Evolutionary conservation across 2,888 invertebrate genomes (phyloP).

Genomic region (Eupithecia vulgata): DNA sequence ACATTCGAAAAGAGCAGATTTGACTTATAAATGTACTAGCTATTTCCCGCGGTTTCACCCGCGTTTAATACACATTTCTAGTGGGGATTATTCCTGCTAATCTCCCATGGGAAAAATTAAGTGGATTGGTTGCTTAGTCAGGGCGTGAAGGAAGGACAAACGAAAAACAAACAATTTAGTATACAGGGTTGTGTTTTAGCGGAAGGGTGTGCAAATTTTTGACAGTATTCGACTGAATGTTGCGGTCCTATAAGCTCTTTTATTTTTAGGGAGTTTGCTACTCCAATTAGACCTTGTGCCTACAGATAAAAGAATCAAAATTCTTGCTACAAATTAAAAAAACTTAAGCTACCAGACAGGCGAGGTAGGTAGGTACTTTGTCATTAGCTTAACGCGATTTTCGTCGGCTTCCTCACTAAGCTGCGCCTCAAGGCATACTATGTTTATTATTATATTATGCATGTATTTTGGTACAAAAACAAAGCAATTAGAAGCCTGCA

Average conservation of each 20-base stretch:
- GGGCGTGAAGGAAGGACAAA: too few relatives aligned
- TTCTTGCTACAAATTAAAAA: neutral
- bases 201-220: neutral
- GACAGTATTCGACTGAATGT: neutral
- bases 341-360: neutral
- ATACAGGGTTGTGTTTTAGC: neutral
- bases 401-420: neutral
- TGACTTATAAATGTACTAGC: too few relatives aligned
- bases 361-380: neutral
- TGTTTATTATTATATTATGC: neutral
- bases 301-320: neutral
- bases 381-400: neutral
- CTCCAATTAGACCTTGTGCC: neutral
- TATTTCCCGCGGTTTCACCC: too few relatives aligned
- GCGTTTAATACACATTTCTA: too few relatives aligned
- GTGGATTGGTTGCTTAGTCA: too few relatives aligned
- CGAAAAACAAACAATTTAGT: too few relatives aligned
- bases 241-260: neutral
- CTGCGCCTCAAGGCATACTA: neutral
- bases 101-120: too few relatives aligned
- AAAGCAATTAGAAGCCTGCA: slow-evolving; percentile 23
- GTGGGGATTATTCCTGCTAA: too few relatives aligned
- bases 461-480: neutral
- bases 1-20: neutral
- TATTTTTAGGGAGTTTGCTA: neutral